These are phyloP conservation scores for Cryptus viduatorius DNA, from an alignment of 2,888 invertebrate species.

Conservation along the genomic window DNA sequence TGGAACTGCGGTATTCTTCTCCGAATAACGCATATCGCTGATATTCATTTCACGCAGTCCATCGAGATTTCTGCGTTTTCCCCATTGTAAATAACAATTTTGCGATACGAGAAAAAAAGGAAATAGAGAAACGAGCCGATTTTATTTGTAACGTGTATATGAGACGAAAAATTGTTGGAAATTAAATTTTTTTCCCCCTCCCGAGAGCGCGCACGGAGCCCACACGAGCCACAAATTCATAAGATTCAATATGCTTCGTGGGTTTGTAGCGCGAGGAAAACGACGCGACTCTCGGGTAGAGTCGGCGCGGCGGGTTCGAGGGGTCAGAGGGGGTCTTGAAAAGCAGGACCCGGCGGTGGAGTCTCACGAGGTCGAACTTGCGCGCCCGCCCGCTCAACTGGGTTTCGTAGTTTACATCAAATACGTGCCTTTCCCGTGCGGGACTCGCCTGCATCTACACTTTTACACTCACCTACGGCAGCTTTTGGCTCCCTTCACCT, in stretches of 20 bases:
- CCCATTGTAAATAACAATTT: constrained; percentile 14
- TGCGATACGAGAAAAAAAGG: neutral
- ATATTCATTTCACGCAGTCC: neutral
- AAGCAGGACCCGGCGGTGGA: constrained; percentile 29
- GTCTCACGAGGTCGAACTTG: constrained; percentile 50
- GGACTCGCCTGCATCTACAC: constrained; percentile 47
- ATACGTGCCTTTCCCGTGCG: constrained; percentile 76
- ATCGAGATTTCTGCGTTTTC: neutral
- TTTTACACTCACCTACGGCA: constrained; percentile 49
- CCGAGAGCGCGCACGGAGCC: constrained; percentile 58
- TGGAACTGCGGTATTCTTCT: too few species aligned
- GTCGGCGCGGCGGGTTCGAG: constrained; percentile 5
- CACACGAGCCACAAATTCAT: constrained; percentile 81
- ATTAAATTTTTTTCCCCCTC: constrained; percentile 79
- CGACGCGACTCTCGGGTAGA: constrained; percentile 24
- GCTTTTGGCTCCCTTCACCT: constrained; percentile 35
- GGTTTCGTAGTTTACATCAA: constrained; percentile 81
- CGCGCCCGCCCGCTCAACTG: constrained; percentile 59
- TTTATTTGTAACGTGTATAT: neutral
- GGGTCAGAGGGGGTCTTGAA: constrained; percentile 26
- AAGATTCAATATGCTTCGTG: constrained; percentile 83
- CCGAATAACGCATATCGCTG: neutral
- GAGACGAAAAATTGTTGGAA: constrained; percentile 77
- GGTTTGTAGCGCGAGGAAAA: constrained; percentile 54
- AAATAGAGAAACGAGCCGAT: constrained; percentile 13